Base-by-base conservation (phyloP, 2,888 invertebrate genomes). In the Drosophila melanosoma region DNA sequence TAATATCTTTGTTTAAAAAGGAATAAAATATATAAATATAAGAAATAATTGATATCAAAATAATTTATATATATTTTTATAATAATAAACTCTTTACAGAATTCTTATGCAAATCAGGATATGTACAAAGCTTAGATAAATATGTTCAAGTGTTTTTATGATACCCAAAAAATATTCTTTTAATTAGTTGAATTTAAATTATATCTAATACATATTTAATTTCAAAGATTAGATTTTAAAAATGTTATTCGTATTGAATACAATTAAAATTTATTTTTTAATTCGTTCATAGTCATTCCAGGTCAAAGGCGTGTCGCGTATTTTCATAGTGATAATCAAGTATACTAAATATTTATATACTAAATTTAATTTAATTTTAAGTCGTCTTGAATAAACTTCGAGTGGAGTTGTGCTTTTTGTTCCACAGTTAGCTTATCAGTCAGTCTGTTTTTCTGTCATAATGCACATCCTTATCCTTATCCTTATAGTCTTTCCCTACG, bases 391-490 rank as follows among this genome's bases (percentile, higher is more conserved):
- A 45, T 20, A 3, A 0, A 15, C 8, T 15, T 45, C 23, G 4
- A 23, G 8, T 23, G 7, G 15, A 33, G 11, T 33, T 1, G 12
- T 2, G 12, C n/a, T 42, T 26, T 48, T 20, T 17, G 15, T n/a
- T 56, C 38, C 45, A 64, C 58, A 42, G 40, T 51, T 38, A 48
- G 23, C 45, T 38, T 26, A n/a, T n/a, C 38, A 1, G 45, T 7
- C 42, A 23, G 45, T 48, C 29, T 32, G 11, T 52, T 23, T 29
- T 65, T 36, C 68, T 51, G 48, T 48, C 60, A 48, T 51, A 45
- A 65, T 62, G 32, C 59, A 69, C 65, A 67, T 59, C 36, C 67
- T 40, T 65, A 57, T 42, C 52, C n/a, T 15, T n/a, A 65, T 56
- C 32, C 65, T 23, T 59, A 53, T 52, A 20, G 15, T 15, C 20